Base-by-base conservation (phyloP, 2,113 vertebrate genomes). In the Macroglossus sobrinus region DNA sequence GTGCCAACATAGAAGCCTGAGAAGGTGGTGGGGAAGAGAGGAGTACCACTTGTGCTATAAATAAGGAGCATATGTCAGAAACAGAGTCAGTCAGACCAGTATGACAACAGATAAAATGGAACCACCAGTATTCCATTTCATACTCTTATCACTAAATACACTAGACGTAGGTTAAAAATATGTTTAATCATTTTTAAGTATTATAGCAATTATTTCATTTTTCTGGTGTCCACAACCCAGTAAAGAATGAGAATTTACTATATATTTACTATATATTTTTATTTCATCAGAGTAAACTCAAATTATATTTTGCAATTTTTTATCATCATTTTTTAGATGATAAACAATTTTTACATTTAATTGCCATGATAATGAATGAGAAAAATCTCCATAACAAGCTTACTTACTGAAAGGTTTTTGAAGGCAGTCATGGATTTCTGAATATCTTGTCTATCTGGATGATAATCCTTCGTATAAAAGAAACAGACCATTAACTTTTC, bases 401-500 rank as follows among this genome's bases (percentile, higher is more conserved):
- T 8, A 96, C 99, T 99, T 99, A 99, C 99, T 88, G 99, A 99
- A 79, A 99, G 99, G 90, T 98, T 99, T 97, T 99, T 99, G 98
- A 99, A 99, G 91, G 99, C 98, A 0, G 98, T 99, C 99, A 99
- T 99, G 96, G 99, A 99, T 98, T 99, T 99, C 72, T 99, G 99
- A 97, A 99, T 99, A 95, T 99, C 99, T 95, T 99, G 98, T 96
- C 99, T 99, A 97, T 99, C 99, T 0, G 99, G 99, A 96, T 99
- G 99, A 97, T 99, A 99, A 98, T 99, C 99, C 99, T 99, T 97
- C 68, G 97, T 97, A 21, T 45, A 97, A 97, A 47, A 26, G 61
- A 97, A 96, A 94, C 91, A 11, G 1, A 72, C 59, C 24, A 57
- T 85, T 55, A 97, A 55, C 69, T 85, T 43, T 57, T 59, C 78